phyloP scores from a whole-genome alignment of 2,797 vertebrate genomes.

The Peromyscus melanophrys region DNA sequence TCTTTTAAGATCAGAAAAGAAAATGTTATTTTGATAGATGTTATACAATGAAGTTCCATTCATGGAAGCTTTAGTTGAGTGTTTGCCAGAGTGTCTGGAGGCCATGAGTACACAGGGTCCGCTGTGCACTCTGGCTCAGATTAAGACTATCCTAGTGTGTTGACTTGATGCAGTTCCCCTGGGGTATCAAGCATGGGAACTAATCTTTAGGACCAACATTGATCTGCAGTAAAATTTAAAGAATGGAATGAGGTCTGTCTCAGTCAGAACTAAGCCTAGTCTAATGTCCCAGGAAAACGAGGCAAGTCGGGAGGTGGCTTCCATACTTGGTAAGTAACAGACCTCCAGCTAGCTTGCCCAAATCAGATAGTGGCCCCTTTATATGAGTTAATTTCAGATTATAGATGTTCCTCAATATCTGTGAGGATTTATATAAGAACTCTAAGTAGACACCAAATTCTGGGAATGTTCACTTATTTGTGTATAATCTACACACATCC shows the following conservation, averaged over 20 bases:
- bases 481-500: not conserved
- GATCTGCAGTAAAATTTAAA: slow-evolving; percentile 57
- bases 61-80: slow-evolving; percentile 67
- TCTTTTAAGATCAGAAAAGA: slow-evolving; percentile 75
- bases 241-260: not conserved
- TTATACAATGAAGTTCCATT: slow-evolving; percentile 79
- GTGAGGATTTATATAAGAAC: not conserved
- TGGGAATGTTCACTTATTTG: not conserved
- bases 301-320: not conserved
- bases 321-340: slow-evolving; percentile 39
- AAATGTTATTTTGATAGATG: slow-evolving; percentile 74
- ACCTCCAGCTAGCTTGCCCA: not conserved
- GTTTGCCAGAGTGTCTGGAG: slow-evolving; percentile 42
- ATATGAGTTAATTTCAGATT: not conserved
- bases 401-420: not conserved
- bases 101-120: not conserved
- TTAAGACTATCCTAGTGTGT: not conserved
- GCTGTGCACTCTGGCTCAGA: not conserved
- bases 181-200: not conserved
- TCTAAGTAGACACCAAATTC: not conserved
- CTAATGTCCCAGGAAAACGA: not conserved
- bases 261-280: not conserved
- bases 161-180: not conserved
- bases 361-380: not conserved
- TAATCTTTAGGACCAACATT: slow-evolving; percentile 53